Evolutionary conservation across 1,140 invertebrate species (phyloP).

Genomic region (Drosophila persimilis): DNA sequence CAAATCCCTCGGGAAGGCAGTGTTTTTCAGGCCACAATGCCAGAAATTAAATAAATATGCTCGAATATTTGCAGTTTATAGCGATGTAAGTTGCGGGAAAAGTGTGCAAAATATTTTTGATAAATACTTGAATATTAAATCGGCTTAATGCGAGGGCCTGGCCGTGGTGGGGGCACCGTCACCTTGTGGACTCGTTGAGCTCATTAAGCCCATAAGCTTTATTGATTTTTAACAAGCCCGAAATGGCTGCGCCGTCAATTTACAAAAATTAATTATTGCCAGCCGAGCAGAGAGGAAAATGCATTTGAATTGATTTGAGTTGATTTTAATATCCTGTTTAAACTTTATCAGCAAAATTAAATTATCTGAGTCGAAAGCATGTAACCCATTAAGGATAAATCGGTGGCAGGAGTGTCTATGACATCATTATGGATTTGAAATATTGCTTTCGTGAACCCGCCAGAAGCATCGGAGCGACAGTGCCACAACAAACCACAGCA

Average conservation of each 20-base stretch:
- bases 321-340: conserved; percentile 35
- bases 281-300: conserved; percentile 29
- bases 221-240: conserved; percentile 65
- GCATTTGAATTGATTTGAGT: conserved; percentile 56
- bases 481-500: conserved; percentile 33
- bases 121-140: conserved; percentile 58
- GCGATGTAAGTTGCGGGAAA: conserved; percentile 6
- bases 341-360: conserved; percentile 7
- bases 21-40: conserved; percentile 18
- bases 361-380: neutral
- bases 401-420: conserved; percentile 13
- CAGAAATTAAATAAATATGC: conserved; percentile 45
- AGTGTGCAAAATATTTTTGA: conserved; percentile 19
- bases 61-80: conserved; percentile 37
- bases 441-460: conserved; percentile 3
- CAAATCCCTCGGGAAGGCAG: conserved; percentile 26
- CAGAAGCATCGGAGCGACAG: neutral
- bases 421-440: neutral
- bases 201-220: conserved; percentile 66
- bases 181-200: conserved; percentile 25
- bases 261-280: conserved; percentile 61
- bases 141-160: conserved; percentile 39
- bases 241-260: conserved; percentile 39
- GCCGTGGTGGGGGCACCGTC: neutral
- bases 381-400: conserved; percentile 22